phyloP scores from a whole-genome alignment of 2,113 vertebrate genomes.

The Choloepus hoffmanni region DNA sequence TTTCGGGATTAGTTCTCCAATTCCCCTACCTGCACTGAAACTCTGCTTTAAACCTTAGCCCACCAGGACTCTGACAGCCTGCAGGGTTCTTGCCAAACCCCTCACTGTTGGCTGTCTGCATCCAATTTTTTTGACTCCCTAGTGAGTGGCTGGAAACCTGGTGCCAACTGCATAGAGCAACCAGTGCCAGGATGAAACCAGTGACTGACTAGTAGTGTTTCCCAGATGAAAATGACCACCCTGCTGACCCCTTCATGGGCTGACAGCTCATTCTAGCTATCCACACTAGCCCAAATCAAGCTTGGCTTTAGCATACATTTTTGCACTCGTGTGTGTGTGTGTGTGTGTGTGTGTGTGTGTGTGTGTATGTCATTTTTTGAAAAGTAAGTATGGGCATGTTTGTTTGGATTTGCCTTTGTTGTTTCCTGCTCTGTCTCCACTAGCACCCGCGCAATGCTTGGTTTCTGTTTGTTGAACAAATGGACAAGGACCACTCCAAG shows the following conservation, averaged over 20 bases:
- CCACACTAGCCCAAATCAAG: neutral
- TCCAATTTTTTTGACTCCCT: neutral
- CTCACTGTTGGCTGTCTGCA: neutral
- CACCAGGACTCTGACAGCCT: neutral
- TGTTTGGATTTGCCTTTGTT: neutral
- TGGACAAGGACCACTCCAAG: neutral
- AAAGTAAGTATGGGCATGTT: neutral
- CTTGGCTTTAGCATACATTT: neutral
- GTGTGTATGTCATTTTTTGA: neutral
- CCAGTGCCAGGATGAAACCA: neutral
- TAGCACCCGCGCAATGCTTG: neutral
- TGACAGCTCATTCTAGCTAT: neutral
- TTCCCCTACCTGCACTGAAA: neutral
- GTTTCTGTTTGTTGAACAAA: slow-evolving; percentile 22
- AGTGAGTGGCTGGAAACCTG: neutral
- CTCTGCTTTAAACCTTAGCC: neutral
- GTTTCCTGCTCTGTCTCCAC: neutral
- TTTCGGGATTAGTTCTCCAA: slow-evolving; percentile 7
- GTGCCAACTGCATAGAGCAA: neutral
- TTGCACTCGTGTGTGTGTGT: neutral
- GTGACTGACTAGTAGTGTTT: neutral
- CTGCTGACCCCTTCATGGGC: neutral
- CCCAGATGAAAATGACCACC: neutral
- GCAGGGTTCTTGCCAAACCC: neutral
- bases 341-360: neutral